phyloP scores from a whole-genome alignment of 2,888 invertebrate species.

The Drosophila anomelani region DNA sequence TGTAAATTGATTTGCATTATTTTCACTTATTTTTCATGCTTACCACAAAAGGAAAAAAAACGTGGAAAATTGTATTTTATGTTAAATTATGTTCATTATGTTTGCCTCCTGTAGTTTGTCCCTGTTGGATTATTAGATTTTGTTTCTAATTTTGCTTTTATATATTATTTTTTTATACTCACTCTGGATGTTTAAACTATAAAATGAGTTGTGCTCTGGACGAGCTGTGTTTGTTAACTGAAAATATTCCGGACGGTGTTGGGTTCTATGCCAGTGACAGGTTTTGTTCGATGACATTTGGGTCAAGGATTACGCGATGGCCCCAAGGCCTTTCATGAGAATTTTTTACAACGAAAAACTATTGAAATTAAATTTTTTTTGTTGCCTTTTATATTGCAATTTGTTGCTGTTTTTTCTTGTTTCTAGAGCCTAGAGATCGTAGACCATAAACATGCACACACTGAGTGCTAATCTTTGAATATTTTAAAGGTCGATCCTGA shows the following conservation, averaged over 20 bases:
- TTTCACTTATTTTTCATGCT: neutral
- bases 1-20: neutral
- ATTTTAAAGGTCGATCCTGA: neutral
- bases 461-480: constrained; percentile 9
- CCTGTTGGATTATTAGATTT: neutral
- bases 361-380: no score
- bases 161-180: neutral
- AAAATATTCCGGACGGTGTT: neutral
- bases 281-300: neutral
- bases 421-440: neutral
- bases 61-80: neutral
- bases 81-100: neutral
- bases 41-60: neutral
- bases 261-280: neutral
- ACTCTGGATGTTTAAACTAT: neutral
- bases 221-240: neutral
- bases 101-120: neutral
- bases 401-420: neutral
- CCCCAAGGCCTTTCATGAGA: neutral
- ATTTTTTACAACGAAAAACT: no score
- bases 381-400: neutral
- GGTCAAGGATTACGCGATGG: neutral
- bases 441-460: neutral
- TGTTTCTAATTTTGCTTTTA: neutral
- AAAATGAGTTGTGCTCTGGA: neutral